phyloP scores from a whole-genome alignment of 2,797 vertebrate genomes.

The Ataeniobius toweri region DNA sequence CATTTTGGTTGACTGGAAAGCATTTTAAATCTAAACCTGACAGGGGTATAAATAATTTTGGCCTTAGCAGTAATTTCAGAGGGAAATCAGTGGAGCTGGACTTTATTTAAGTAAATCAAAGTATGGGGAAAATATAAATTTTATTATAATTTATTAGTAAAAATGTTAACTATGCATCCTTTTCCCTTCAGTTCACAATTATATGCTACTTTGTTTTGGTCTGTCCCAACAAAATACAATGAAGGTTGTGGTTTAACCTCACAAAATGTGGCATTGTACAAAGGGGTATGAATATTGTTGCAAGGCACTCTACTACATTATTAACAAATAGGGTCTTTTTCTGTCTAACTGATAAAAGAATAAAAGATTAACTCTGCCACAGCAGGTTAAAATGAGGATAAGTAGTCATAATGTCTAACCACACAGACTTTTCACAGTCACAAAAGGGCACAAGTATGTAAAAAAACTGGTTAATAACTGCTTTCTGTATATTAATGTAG shows the following conservation, averaged over 20 bases:
- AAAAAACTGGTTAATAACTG: slow-evolving; percentile 70
- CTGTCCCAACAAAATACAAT: background rate
- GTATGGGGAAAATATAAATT: too few species aligned
- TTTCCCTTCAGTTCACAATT: too few species aligned
- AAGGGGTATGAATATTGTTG: slow-evolving; percentile 2
- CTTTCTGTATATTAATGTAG: slow-evolving; percentile 32
- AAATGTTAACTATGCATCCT: too few species aligned
- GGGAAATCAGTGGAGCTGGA: background rate
- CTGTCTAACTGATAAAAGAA: slow-evolving; percentile 20
- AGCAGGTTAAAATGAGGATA: slow-evolving; percentile 23
- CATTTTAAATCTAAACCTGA: background rate
- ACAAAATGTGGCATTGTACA: background rate
- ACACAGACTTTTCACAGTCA: slow-evolving; percentile 24
- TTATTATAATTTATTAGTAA: too few species aligned
- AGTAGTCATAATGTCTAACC: slow-evolving; percentile 15
- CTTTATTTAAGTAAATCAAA: background rate
- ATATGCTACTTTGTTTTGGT: background rate
- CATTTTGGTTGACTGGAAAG: background rate
- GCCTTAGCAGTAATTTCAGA: background rate
- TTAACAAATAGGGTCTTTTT: background rate
- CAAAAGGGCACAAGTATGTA: slow-evolving; percentile 81
- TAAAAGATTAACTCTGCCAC: slow-evolving; percentile 31
- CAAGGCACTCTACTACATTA: background rate
- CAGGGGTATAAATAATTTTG: background rate
- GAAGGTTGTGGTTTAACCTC: background rate